Percentiles rank a stretch among this genome's conserved stretches.
Conservation (phyloP, 1,140 invertebrate species). For the Drosophila jambulina region DNA sequence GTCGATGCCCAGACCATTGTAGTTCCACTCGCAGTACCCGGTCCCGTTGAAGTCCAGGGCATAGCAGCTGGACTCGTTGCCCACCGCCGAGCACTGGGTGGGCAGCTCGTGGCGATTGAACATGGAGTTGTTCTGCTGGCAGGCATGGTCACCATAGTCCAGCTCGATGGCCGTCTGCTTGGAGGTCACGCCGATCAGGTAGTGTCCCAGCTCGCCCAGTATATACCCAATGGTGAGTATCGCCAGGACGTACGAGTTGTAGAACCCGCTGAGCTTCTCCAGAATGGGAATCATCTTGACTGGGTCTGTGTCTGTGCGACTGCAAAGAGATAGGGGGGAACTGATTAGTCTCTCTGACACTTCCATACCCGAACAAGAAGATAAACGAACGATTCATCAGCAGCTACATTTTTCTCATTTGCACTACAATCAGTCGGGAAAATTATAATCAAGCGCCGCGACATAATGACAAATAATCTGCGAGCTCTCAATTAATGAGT, state of each 20-base stretch:
- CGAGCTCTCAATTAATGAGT: conserved; percentile 42
- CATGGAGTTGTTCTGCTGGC: conserved; percentile 90
- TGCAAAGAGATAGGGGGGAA: conserved; percentile 3
- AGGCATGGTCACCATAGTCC: conserved; percentile 95
- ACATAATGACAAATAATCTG: conserved; percentile 65
- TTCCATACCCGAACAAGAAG: conserved; percentile 5
- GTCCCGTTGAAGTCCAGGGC: conserved; percentile 89
- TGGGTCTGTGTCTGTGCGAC: neutral
- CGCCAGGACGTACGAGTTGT: conserved; percentile 91
- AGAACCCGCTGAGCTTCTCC: conserved; percentile 89
- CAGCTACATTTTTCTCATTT: conserved; percentile 24
- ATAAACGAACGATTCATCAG: conserved; percentile 11
- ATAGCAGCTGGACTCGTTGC: conserved; percentile 87
- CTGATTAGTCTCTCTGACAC: conserved; percentile 10
- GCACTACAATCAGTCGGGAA: conserved; percentile 3
- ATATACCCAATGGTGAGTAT: conserved; percentile 93
- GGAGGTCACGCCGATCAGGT: conserved; percentile 94
- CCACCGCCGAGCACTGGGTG: conserved; percentile 87
- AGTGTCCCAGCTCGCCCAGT: conserved; percentile 93
- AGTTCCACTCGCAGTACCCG: conserved; percentile 94
- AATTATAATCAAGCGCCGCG: conserved; percentile 39
- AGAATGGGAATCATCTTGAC: conserved; percentile 73
- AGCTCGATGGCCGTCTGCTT: conserved; percentile 93
- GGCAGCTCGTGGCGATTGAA: conserved; percentile 87
- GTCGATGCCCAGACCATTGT: conserved; percentile 95